phyloP scores from a whole-genome alignment of 1,140 invertebrate species.

The Drosophila repletoides region DNA sequence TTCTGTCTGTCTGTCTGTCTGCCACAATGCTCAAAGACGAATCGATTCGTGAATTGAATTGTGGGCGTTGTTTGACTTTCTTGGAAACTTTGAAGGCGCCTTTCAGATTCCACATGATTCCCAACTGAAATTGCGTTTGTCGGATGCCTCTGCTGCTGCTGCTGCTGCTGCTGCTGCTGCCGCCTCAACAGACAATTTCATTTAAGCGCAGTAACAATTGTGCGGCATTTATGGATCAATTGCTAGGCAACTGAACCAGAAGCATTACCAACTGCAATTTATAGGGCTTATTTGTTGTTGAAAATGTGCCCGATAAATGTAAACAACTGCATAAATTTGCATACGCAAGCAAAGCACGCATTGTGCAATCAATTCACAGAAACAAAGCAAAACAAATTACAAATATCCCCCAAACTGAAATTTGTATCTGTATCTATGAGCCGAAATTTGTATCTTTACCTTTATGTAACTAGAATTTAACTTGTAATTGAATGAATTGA shows the following conservation, averaged over 20 bases:
- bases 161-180: too few species aligned
- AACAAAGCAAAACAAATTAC: neutral
- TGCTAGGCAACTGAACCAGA: conserved; percentile 21
- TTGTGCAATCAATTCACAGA: neutral
- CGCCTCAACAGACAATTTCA: conserved; percentile 9
- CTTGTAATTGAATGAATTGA: neutral
- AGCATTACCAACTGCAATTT: conserved; percentile 18
- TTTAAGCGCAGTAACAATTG: conserved; percentile 17
- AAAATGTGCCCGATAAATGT: conserved; percentile 6
- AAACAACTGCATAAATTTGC: conserved; percentile 38
- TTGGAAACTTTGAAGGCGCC: conserved; percentile 23
- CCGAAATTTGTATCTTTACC: neutral
- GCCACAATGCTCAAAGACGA: neutral
- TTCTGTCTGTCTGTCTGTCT: too few species aligned
- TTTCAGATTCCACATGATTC: neutral
- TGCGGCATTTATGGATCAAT: conserved; percentile 35
- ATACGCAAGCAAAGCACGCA: neutral
- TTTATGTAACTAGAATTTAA: neutral
- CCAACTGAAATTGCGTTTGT: conserved; percentile 1
- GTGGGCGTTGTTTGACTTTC: conserved; percentile 10
- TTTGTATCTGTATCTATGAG: neutral
- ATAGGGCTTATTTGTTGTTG: neutral
- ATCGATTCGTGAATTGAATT: conserved; percentile 11
- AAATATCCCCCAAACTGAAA: neutral
- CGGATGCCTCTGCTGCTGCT: too few species aligned